phyloP scores from a whole-genome alignment of 2,797 vertebrate genomes.

The Microcaecilia unicolor region DNA sequence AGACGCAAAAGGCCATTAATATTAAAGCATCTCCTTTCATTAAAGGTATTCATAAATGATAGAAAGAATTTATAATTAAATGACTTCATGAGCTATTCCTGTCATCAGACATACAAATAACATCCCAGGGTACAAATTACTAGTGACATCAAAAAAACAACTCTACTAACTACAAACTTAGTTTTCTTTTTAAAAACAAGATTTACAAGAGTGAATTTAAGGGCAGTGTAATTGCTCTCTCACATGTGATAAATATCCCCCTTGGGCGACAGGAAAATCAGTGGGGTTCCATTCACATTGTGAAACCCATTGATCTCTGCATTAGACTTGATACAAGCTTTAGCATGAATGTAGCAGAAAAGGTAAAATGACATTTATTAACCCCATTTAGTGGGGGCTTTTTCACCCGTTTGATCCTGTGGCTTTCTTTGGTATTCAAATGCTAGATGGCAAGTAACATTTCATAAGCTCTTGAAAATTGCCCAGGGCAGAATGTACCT shows the following conservation, averaged over 20 bases:
- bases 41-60: slow-evolving; percentile 11
- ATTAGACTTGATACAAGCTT: neutral
- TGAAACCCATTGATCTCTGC: slow-evolving; percentile 14
- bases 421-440: neutral
- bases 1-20: neutral
- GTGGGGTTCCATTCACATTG: neutral
- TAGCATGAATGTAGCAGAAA: neutral
- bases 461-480: neutral
- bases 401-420: neutral
- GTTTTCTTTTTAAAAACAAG: neutral
- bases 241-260: slow-evolving; percentile 10
- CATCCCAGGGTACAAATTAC: neutral
- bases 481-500: neutral
- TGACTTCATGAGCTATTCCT: neutral
- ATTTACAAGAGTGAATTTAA: slow-evolving; percentile 10
- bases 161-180: slow-evolving; percentile 1
- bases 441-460: neutral
- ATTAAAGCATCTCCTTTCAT: slow-evolving; percentile 17
- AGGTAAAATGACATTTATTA: neutral
- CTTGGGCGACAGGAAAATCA: neutral
- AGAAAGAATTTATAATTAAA: slow-evolving; percentile 16
- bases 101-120: neutral
- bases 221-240: slow-evolving; percentile 12
- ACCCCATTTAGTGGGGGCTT: too few relatives aligned
- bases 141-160: neutral